Evolutionary conservation across 2,888 invertebrate species (phyloP), one percentile per base, ranked within the genome.

Genomic region (Drosophila sordidula): DNA sequence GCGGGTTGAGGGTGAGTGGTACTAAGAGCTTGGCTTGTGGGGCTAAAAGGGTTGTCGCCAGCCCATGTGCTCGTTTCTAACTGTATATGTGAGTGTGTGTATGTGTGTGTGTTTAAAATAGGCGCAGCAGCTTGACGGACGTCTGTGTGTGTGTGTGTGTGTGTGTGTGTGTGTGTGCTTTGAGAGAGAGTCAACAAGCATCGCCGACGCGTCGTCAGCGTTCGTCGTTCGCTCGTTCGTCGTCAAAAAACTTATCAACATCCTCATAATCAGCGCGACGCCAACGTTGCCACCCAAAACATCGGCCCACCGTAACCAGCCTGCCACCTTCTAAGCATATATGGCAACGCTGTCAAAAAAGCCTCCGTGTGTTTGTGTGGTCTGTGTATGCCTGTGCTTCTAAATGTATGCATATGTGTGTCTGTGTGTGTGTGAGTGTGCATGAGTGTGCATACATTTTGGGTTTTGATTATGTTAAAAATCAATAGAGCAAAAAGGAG

Each of bases 401-500:
- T 64, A 50, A 62, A 55, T 66, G 71, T 71, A 61, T 39, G 52
- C 41, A 25, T 54, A n/a, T 57, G 18, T 45, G 42, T 62, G 45
- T 65, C 22, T 59, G 71, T 78, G 71, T 71, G 57, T 39, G 52
- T 41, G 18, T 54, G n/a, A 54, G 18, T 45, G 42, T 62, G 45
- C 63, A 25, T 59, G 71, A 76, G 56, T 78, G 73, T 78, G 80
- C 80, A 79, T 78, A 86, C 80, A 88, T 86, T 84, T 84, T 70
- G 74, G 82, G 76, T 78, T 87, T 87, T 90, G 85, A 90, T 89
- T 90, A 86, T 91, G 89, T 90, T 91, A 90, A 91, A 90, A 90
- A 91, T 90, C 91, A 91, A 90, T 91, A 91, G 87, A 90, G 86
- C 89, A 89, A 89, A 87, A 89, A 89, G 87, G 87, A 87, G 80